phyloP scores from a whole-genome alignment of 2,888 invertebrate genomes.

The Pomacea canaliculata region DNA sequence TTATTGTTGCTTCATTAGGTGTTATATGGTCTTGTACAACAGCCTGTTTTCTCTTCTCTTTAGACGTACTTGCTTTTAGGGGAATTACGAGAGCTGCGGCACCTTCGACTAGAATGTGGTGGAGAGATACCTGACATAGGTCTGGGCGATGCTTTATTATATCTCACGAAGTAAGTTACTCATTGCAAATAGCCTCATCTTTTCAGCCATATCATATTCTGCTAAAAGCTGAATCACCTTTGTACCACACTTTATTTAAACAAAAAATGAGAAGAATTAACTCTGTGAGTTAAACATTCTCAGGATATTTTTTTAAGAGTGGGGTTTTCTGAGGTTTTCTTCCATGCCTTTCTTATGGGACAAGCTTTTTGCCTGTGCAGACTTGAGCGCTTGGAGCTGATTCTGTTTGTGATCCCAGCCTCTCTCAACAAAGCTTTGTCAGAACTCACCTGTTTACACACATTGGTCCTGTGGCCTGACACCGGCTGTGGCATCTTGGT shows the following conservation, averaged over 20 bases:
- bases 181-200: not conserved
- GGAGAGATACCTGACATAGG: constrained; percentile 45
- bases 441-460: constrained; percentile 38
- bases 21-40: too few relatives aligned
- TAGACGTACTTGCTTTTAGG: constrained; percentile 50
- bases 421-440: constrained; percentile 34
- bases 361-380: constrained; percentile 29
- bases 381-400: constrained; percentile 45
- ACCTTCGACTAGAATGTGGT: constrained; percentile 47
- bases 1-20: too few relatives aligned
- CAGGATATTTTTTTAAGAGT: too few relatives aligned
- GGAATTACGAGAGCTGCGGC: constrained; percentile 37
- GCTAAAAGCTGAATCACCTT: too few relatives aligned
- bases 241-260: too few relatives aligned
- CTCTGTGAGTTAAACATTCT: too few relatives aligned
- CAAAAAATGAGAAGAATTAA: too few relatives aligned
- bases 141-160: constrained; percentile 40
- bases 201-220: too few relatives aligned
- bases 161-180: constrained; percentile 39
- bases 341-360: too few relatives aligned
- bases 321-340: too few relatives aligned
- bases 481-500: constrained; percentile 26
- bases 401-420: constrained; percentile 43
- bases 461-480: constrained; percentile 48
- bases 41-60: not conserved